These are phyloP conservation scores for Andrena minutula DNA, from an alignment of 2,888 invertebrate genomes.

Conservation along the genomic window DNA sequence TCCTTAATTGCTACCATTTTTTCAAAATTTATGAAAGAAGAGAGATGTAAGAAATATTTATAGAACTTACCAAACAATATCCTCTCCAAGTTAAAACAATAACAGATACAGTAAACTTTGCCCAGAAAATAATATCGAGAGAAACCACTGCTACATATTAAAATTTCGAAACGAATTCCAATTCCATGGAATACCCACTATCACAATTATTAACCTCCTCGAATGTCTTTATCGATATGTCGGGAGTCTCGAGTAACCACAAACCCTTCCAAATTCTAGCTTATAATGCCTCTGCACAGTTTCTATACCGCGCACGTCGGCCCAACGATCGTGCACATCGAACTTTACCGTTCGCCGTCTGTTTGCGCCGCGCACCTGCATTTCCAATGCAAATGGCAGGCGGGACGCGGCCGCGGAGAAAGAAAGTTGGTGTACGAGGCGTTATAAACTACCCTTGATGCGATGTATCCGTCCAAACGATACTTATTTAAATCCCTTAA, in stretches of 20 bases:
- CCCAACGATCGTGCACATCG: conserved; percentile 30
- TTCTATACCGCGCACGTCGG: conserved; percentile 22
- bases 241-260: background rate
- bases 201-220: background rate
- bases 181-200: background rate
- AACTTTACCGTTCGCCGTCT: conserved; percentile 40
- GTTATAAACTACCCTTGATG: conserved; percentile 43
- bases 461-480: conserved; percentile 41
- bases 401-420: conserved; percentile 18
- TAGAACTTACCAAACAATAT: too few species aligned
- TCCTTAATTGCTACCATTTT: too few species aligned
- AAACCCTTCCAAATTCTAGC: conserved; percentile 30
- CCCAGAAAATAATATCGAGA: too few species aligned
- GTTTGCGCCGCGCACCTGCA: conserved; percentile 22
- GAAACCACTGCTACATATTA: too few species aligned
- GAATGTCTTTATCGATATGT: background rate
- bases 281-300: conserved; percentile 17
- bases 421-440: conserved; percentile 43
- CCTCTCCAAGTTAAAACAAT: too few species aligned
- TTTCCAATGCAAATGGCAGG: conserved; percentile 51
- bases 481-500: conserved; percentile 62
- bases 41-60: too few species aligned
- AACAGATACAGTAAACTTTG: too few species aligned
- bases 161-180: too few species aligned
- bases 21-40: too few species aligned